Base-by-base conservation (phyloP, 2,888 invertebrate species). In the Cotesia congregata region DNA sequence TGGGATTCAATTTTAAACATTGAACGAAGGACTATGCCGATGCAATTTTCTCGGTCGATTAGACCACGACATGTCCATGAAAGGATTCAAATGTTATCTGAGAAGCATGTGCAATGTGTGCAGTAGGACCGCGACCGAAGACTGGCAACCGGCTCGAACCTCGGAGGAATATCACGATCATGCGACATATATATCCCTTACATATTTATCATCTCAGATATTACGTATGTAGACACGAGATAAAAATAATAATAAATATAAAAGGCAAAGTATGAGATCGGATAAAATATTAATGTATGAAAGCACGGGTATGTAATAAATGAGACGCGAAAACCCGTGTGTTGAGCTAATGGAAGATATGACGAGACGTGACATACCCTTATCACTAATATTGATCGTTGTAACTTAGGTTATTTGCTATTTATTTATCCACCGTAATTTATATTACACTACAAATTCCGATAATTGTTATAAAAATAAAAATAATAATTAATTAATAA, bases 31-130 rank as follows among this genome's bases (percentile, higher is more conserved):
- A 30, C 3, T 30, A 30, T 71, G 41, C 78, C 80, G 82, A 83
- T 79, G 83, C 83, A 84, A 85, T 84, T 84, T 85, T 81, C 81
- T 82, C 84, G 83, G 81, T 80, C 81, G 84, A 85, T 84, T 84
- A 85, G 83, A 84, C 80, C 76, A 67, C 72, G 76, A 76, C 76
- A 30, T 30, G 30, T 30, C 30, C 30, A 67, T 62, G 50, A 72
- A 72, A 76, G 71, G 76, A 67, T 62, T 40, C 71, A 17, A n/a
- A 39, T 50, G 9, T 68, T 68, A 39, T 5, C 17, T 30, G 61
- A 38, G 68, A 74, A 74, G 41, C 20, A 61, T n/a, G 40, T 38
- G 15, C 61, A 71, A 30, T 30, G 30, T 75, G 30, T 64, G 65
- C 40, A 71, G 61, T 41, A 17, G 50, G 6, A 50, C 50, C 12